A percentile compares a stretch with the other conserved stretches of the same genome.
Evolutionary conservation across 2,888 invertebrate genomes (phyloP).

Genomic region (Entomobrya proxima): DNA sequence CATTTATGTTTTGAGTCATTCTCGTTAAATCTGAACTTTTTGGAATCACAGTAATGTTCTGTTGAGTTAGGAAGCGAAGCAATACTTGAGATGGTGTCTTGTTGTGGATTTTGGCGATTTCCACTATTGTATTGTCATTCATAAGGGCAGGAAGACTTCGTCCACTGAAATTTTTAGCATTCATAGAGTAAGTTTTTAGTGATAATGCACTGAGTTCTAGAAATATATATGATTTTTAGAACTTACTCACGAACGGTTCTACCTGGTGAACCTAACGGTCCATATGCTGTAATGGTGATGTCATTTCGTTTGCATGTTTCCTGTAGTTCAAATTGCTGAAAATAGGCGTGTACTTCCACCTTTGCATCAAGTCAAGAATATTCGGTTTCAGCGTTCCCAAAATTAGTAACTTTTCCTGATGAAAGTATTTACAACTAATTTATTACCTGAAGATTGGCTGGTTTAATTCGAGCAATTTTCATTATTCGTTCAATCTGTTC

Average conservation of each 20-base stretch:
- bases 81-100: slow-evolving; percentile 88
- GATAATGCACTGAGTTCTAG: not conserved
- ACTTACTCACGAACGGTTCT: slow-evolving; percentile 76
- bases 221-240: no score
- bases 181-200: not conserved
- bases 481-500: slow-evolving; percentile 84
- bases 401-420: not conserved
- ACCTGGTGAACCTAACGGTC: slow-evolving; percentile 86
- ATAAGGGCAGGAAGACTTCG: slow-evolving; percentile 68
- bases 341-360: slow-evolving; percentile 88
- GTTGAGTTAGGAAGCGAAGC: slow-evolving; percentile 85
- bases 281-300: slow-evolving; percentile 87
- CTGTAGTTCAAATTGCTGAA: slow-evolving; percentile 83
- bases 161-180: not conserved
- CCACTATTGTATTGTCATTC: slow-evolving; percentile 77
- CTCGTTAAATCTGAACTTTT: slow-evolving; percentile 87
- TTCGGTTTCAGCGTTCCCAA: not conserved
- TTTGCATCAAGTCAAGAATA: slow-evolving; percentile 76
- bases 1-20: slow-evolving; percentile 85
- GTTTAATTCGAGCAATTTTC: slow-evolving; percentile 81
- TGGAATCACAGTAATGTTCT: slow-evolving; percentile 86
- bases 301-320: slow-evolving; percentile 82
- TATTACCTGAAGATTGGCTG: slow-evolving; percentile 79
- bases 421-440: not conserved
- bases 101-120: slow-evolving; percentile 78